Evolutionary conservation across 2,888 invertebrate genomes (phyloP).

Genomic region (Eupsilia transversa): DNA sequence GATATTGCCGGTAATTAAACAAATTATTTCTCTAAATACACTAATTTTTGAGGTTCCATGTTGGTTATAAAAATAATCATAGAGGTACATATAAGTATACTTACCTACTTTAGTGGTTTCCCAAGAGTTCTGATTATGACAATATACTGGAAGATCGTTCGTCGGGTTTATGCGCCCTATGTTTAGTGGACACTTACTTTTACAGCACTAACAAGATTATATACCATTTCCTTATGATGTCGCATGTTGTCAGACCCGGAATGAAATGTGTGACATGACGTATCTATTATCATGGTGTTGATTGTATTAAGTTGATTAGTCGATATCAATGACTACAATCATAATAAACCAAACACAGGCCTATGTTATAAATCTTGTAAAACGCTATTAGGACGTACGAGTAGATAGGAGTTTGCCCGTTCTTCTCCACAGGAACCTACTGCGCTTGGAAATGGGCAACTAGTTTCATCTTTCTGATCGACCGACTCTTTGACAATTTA

Average conservation of each 20-base stretch:
- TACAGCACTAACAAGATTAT: slow-evolving; percentile 16
- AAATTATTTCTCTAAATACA: neutral
- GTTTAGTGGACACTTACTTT: slow-evolving; percentile 35
- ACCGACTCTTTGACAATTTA: neutral
- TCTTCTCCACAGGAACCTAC: neutral
- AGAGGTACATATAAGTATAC: neutral
- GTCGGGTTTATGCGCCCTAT: slow-evolving; percentile 5
- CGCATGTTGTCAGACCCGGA: neutral
- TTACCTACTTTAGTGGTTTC: neutral
- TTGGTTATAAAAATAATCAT: neutral
- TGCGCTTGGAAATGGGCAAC: neutral
- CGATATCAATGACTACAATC: neutral
- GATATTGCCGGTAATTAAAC: neutral
- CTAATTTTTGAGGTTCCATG: too few species aligned
- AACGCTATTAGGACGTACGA: neutral
- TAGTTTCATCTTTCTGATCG: neutral
- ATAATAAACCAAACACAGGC: neutral
- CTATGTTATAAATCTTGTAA: neutral
- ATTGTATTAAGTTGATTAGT: neutral
- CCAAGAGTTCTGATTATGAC: slow-evolving; percentile 1
- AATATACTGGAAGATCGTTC: slow-evolving; percentile 1
- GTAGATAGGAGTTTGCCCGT: neutral
- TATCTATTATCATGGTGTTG: neutral
- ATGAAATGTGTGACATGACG: neutral
- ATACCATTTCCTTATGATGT: slow-evolving; percentile 1